Base-by-base conservation (phyloP, 2,888 invertebrate species). In the Bursaphelenchus okinawaensis region DNA sequence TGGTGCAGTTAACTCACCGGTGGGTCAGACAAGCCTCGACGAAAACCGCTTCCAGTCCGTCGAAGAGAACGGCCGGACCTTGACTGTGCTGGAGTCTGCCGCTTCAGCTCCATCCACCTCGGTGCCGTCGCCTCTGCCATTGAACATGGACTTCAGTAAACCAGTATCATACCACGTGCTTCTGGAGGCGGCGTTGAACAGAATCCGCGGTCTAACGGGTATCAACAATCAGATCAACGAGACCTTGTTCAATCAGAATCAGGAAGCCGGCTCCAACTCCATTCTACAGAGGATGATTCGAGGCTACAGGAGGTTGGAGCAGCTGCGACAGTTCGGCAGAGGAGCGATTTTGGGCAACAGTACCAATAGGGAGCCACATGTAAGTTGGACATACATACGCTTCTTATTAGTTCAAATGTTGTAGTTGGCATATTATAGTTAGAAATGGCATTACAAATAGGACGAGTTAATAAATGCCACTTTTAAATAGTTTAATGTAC, bases 401-500 rank as follows among this genome's bases (percentile, higher is more conserved):
- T n/a, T n/a, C n/a, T n/a, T n/a, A n/a, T n/a, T n/a, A n/a, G n/a
- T n/a, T n/a, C n/a, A n/a, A n/a, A n/a, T n/a, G n/a, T n/a, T n/a
- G n/a, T n/a, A n/a, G n/a, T n/a, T n/a, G n/a, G n/a, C n/a, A n/a
- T n/a, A n/a, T n/a, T n/a, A n/a, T n/a, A n/a, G n/a, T n/a, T n/a
- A n/a, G n/a, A n/a, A n/a, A n/a, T n/a, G n/a, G n/a, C n/a, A n/a
- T n/a, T n/a, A n/a, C n/a, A n/a, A n/a, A 19, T n/a, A 27, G 26
- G 8, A 50, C 23, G 50, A 56, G 31, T 40, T 56, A 20, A 56
- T 9, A n/a, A n/a, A 56, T 8, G 50, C 26, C 40, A 56, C 57
- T 9, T 19, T 56, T 63, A 2, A 12, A 63, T 20, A 4, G 24
- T 8, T 63, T 67, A 12, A 69, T 67, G 26, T 68, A 67, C 7